Evolutionary conservation across 2,113 vertebrate species (phyloP).

Genomic region (Rhineura floridana): DNA sequence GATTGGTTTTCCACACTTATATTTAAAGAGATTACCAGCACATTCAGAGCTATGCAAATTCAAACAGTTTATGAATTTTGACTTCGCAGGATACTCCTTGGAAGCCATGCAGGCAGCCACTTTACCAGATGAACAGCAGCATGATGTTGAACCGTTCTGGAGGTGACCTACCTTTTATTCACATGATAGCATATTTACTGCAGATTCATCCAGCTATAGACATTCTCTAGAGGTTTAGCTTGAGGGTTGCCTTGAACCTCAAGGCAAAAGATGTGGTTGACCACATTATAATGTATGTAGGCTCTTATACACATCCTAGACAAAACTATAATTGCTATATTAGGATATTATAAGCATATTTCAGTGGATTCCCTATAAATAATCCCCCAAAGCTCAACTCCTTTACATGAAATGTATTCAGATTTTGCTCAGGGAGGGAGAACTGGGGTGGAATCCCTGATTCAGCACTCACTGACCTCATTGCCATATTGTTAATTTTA

Average conservation of each 20-base stretch:
- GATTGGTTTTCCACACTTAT: background rate
- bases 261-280: fast-evolving
- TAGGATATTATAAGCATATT: background rate
- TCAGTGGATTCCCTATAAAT: conserved; percentile 7
- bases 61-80: background rate
- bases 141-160: background rate
- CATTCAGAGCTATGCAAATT: background rate
- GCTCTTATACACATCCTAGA: too few species aligned
- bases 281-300: background rate
- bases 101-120: background rate
- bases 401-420: background rate
- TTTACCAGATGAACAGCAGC: background rate
- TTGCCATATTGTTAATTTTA: conserved; percentile 23
- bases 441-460: background rate
- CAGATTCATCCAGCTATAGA: background rate
- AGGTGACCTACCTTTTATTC: background rate
- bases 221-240: background rate
- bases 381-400: background rate
- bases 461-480: background rate
- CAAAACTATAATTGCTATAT: background rate
- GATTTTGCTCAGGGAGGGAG: background rate
- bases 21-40: background rate
- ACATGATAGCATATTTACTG: background rate
- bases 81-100: background rate
- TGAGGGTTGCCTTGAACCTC: background rate